phyloP scores from a whole-genome alignment of 2,113 vertebrate species.

The Condylura cristata region DNA sequence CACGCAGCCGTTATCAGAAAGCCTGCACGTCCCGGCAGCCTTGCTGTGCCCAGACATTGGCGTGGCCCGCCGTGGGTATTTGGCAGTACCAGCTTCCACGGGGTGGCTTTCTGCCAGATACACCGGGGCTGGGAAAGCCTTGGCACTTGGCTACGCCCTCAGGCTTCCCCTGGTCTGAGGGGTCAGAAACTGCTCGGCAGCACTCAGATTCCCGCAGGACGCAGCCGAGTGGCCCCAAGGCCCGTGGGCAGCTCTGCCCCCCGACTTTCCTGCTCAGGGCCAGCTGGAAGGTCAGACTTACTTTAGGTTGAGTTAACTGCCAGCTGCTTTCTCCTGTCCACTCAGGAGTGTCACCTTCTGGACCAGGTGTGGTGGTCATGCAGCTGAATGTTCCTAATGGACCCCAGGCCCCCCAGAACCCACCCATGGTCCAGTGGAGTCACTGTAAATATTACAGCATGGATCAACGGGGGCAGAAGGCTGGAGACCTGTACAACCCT shows the following conservation, averaged over 20 bases:
- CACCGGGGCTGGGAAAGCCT: background rate
- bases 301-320: slow-evolving; percentile 36
- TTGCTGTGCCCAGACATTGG: background rate
- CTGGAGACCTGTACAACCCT: slow-evolving; percentile 94
- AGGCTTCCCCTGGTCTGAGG: background rate
- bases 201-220: slow-evolving; percentile 31
- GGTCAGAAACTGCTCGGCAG: slow-evolving; percentile 15
- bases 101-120: slow-evolving; percentile 21
- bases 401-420: slow-evolving; percentile 91
- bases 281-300: slow-evolving; percentile 11
- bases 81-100: background rate
- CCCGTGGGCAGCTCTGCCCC: slow-evolving; percentile 34
- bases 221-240: background rate
- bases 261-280: slow-evolving; percentile 20
- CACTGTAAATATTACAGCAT: slow-evolving; percentile 99
- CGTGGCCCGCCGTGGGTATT: slow-evolving; percentile 31
- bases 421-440: slow-evolving; percentile 97
- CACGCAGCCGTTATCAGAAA: slow-evolving; percentile 40
- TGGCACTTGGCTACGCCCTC: background rate
- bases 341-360: slow-evolving; percentile 93
- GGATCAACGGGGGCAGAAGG: slow-evolving; percentile 96
- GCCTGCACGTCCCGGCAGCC: background rate
- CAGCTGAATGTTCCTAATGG: slow-evolving; percentile 97
- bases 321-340: slow-evolving; percentile 31
- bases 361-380: slow-evolving; percentile 97